These are phyloP conservation scores for Siderastrea radians DNA, from an alignment of 92 coral and sea anemone species.

Conservation along the genomic window DNA sequence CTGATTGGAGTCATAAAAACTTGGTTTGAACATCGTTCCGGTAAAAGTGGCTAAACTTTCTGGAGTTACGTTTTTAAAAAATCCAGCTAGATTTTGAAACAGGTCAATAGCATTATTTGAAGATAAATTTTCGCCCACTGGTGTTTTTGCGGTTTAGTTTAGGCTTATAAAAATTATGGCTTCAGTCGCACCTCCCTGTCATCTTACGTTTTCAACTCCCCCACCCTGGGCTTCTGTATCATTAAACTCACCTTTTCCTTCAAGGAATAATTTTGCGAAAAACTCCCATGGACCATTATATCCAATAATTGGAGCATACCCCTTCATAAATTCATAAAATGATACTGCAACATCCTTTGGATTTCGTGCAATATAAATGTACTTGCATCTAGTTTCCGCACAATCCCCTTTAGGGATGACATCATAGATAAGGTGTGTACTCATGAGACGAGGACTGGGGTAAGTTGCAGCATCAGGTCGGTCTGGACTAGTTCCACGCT, in stretches of 20 bases:
- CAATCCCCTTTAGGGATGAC: conserved; percentile 46
- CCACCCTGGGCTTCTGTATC: no score
- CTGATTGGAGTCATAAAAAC: no score
- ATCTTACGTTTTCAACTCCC: no score
- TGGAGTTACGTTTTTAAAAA: no score
- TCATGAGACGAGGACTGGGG: conserved; percentile 57
- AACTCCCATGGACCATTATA: conserved; percentile 56
- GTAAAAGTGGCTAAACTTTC: no score
- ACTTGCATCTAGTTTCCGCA: conserved; percentile 10
- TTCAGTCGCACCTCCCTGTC: no score
- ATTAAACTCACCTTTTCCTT: conserved; percentile 41
- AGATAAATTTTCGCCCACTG: no score
- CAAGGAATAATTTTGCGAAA: conserved; percentile 25
- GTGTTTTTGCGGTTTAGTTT: no score
- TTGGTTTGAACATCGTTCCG: no score
- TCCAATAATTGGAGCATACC: background rate
- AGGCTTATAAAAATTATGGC: no score
- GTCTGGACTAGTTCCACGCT: conserved; percentile 16
- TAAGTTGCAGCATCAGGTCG: conserved; percentile 15
- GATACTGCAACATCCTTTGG: conserved; percentile 57
- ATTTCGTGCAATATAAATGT: conserved; percentile 44
- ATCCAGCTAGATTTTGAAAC: no score
- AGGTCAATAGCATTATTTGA: no score
- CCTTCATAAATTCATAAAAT: conserved; percentile 40
- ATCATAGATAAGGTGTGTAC: conserved; percentile 27